Percentiles rank a stretch among this genome's conserved stretches.
Evolutionary conservation across 2,888 invertebrate genomes (phyloP).

Genomic region (Ecdyonurus torrentis): DNA sequence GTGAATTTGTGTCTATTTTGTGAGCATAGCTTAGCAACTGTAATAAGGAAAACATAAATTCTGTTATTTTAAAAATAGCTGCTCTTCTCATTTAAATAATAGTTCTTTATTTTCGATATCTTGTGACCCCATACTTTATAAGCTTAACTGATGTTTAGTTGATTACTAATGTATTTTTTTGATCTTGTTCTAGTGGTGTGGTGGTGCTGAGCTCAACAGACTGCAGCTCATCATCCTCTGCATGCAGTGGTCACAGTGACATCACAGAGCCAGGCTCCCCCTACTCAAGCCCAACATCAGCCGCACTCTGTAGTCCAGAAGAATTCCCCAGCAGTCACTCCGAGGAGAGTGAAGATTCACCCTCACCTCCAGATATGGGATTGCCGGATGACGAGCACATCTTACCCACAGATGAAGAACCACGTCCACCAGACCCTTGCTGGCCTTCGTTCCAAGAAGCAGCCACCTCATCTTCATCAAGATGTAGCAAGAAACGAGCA

Average conservation of each 20-base stretch:
- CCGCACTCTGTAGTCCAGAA: conserved; percentile 6
- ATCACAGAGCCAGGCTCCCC: conserved; percentile 77
- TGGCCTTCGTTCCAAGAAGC: conserved; percentile 18
- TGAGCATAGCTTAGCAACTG: too few species aligned
- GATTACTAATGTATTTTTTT: conserved; percentile 11
- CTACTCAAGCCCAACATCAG: conserved; percentile 25
- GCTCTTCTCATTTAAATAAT: too few species aligned
- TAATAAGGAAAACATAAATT: too few species aligned
- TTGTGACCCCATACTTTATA: too few species aligned
- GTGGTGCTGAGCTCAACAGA: conserved; percentile 59
- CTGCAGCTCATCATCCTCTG: conserved; percentile 36
- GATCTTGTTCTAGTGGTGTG: conserved; percentile 55
- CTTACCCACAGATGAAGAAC: conserved; percentile 9
- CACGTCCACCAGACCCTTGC: neutral
- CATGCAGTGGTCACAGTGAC: conserved; percentile 48
- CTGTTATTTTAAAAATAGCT: too few species aligned
- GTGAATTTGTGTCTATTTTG: too few species aligned
- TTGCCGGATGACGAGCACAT: conserved; percentile 7
- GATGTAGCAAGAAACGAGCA: conserved; percentile 9
- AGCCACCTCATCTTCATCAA: conserved; percentile 17
- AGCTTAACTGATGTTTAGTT: too few species aligned
- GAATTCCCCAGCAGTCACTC: conserved; percentile 9
- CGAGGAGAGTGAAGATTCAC: conserved; percentile 12
- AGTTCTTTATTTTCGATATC: too few species aligned
- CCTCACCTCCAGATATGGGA: conserved; percentile 14